These are phyloP conservation scores for Rotaria macrura DNA, from an alignment of 2,888 invertebrate genomes.

Conservation along the genomic window DNA sequence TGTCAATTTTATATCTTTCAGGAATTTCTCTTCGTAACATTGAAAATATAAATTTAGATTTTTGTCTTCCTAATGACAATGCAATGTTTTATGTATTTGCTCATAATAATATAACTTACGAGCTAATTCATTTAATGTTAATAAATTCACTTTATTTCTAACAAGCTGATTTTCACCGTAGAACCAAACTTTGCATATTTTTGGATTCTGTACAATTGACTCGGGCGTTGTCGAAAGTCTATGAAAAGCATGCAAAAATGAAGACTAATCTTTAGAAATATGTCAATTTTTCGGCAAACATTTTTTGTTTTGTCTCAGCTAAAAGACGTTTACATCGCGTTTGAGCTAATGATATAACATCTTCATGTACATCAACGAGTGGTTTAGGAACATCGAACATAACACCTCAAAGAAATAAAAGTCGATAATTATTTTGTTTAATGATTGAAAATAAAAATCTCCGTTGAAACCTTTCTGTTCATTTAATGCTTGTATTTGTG, in stretches of 20 bases:
- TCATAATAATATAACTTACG: background rate
- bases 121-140: background rate
- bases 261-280: background rate
- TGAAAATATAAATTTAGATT: background rate
- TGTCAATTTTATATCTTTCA: background rate
- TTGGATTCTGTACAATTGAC: background rate
- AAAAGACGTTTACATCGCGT: background rate
- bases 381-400: background rate
- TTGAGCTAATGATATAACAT: background rate
- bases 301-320: background rate
- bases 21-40: slow-evolving; percentile 6
- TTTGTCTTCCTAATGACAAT: background rate
- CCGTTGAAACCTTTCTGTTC: background rate
- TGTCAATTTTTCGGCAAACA: background rate
- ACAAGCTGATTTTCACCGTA: background rate
- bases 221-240: background rate
- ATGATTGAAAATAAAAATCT: too few relatives aligned
- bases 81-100: background rate
- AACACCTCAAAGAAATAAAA: background rate
- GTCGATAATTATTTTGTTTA: background rate
- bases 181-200: background rate
- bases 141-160: background rate
- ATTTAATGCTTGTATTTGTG: background rate
- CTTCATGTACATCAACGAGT: background rate
- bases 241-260: background rate